Percentiles rank a stretch among this genome's conserved stretches.
Conservation (phyloP, 1,140 invertebrate species). For the Tribolium madens region DNA sequence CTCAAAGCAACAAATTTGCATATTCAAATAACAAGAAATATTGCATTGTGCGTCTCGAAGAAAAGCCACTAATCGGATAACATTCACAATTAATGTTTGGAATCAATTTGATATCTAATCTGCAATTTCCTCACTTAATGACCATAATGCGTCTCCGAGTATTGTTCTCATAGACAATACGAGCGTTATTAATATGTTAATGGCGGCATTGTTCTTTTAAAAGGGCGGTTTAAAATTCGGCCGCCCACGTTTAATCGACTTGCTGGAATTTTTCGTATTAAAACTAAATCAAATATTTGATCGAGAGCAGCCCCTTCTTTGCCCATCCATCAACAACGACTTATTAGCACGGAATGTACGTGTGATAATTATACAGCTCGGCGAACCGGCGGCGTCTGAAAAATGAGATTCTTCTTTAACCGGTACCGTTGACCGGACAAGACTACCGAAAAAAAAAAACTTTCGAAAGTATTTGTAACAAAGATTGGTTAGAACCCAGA, state of each 20-base stretch:
- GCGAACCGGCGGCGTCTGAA: constrained; percentile 45
- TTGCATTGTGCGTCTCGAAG: constrained; percentile 23
- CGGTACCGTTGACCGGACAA: constrained; percentile 29
- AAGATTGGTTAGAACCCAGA: background rate
- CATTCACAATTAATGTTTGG: constrained; percentile 13
- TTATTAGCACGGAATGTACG: constrained; percentile 56
- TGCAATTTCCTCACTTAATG: constrained; percentile 35
- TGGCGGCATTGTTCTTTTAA: constrained; percentile 39
- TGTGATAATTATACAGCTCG: constrained; percentile 56
- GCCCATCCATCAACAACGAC: constrained; percentile 55
- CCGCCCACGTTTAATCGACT: constrained; percentile 38
- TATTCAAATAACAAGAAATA: constrained; percentile 29
- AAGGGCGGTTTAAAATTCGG: constrained; percentile 24
- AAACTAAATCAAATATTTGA: constrained; percentile 53
- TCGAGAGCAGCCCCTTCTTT: constrained; percentile 41
- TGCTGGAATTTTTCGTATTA: constrained; percentile 41
- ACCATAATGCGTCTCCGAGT: constrained; percentile 31
- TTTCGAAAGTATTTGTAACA: background rate
- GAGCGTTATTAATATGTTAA: constrained; percentile 43
- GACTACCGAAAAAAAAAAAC: constrained; percentile 37
- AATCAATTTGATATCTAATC: constrained; percentile 38
- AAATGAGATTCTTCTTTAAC: constrained; percentile 48
- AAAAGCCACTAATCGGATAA: constrained; percentile 30
- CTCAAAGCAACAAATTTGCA: constrained; percentile 8
- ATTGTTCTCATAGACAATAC: constrained; percentile 44